phyloP scores from a whole-genome alignment of 2,888 invertebrate species.

The Pachycephus smyrnensis region DNA sequence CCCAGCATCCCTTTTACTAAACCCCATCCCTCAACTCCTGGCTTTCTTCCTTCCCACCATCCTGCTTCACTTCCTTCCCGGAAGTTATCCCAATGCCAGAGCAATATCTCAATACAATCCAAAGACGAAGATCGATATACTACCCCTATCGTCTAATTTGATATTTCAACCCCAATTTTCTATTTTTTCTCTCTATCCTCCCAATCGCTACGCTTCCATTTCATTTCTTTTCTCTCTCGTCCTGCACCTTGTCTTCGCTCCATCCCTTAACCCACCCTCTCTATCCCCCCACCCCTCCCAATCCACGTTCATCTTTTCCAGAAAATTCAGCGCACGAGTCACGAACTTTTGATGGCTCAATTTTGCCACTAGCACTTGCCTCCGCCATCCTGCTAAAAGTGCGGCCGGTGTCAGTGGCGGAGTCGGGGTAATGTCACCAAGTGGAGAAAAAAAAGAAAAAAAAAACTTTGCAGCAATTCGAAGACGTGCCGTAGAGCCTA shows the following conservation, averaged over 20 bases:
- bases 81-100: too few relatives aligned
- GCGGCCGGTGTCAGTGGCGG: neutral
- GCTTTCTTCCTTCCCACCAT: too few relatives aligned
- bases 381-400: neutral
- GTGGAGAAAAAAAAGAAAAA: conserved; percentile 20
- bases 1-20: neutral
- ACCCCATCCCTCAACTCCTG: too few relatives aligned
- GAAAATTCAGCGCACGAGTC: conserved; percentile 55
- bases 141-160: too few relatives aligned
- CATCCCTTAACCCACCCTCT: too few relatives aligned
- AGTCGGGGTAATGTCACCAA: conserved; percentile 26
- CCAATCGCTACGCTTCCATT: conserved; percentile 2
- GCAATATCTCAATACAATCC: too few relatives aligned
- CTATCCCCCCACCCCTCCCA: neutral
- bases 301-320: neutral
- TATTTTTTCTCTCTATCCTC: too few relatives aligned
- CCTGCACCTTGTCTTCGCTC: too few relatives aligned
- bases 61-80: too few relatives aligned
- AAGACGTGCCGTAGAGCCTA: conserved; percentile 54
- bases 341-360: conserved; percentile 59
- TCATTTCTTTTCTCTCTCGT: conserved; percentile 11
- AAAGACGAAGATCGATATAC: too few relatives aligned
- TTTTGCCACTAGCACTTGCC: conserved; percentile 46
- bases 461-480: conserved; percentile 50
- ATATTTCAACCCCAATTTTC: neutral